These are phyloP conservation scores for Melanargia galathea DNA, from an alignment of 2,888 invertebrate genomes.

Conservation along the genomic window DNA sequence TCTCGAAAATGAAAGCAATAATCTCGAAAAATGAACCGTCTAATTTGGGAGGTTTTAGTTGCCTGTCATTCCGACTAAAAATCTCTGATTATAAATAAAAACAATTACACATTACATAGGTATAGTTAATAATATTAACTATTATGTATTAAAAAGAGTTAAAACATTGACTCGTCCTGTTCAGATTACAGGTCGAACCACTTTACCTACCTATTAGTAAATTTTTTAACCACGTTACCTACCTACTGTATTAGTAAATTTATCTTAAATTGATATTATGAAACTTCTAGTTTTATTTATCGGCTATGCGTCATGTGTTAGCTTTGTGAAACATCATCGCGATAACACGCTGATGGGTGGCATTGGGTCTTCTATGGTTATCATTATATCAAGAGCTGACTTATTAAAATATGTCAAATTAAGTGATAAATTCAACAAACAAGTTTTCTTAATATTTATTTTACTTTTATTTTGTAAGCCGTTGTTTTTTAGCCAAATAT, in stretches of 20 bases:
- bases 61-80: too few species aligned
- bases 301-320: background rate
- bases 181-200: too few species aligned
- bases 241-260: background rate
- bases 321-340: constrained; percentile 4
- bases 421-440: background rate
- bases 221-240: background rate
- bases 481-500: background rate
- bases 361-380: constrained; percentile 1
- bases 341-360: constrained; percentile 15
- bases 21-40: too few species aligned
- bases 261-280: background rate
- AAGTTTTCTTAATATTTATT: background rate
- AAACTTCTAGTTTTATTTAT: constrained; percentile 11
- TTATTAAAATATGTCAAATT: constrained; percentile 11
- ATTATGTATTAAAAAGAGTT: background rate
- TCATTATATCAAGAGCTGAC: background rate
- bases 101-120: too few species aligned
- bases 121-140: too few species aligned
- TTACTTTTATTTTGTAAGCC: background rate
- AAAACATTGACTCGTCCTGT: background rate
- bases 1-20: too few species aligned
- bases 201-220: too few species aligned
- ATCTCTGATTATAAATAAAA: too few species aligned
- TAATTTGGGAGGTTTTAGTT: too few species aligned